Percentiles rank a stretch among this genome's conserved stretches.
Conservation (phyloP, 2,888 invertebrate genomes). For the Cyrtodaria siliqua region DNA sequence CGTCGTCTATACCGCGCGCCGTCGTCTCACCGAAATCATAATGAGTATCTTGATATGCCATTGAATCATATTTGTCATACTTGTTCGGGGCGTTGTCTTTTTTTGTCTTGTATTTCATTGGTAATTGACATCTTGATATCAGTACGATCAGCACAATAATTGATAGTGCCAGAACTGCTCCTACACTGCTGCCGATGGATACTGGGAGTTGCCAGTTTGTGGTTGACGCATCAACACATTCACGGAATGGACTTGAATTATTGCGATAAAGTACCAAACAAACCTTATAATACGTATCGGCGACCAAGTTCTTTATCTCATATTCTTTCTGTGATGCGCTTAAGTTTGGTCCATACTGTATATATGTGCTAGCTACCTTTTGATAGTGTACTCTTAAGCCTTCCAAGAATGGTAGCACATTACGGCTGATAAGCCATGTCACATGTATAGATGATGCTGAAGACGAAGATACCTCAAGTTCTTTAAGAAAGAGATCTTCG, state of each 20-base stretch:
- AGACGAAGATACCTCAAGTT: constrained; percentile 71
- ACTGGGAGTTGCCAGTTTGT: constrained; percentile 82
- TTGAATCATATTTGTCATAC: constrained; percentile 82
- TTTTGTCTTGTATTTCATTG: constrained; percentile 37
- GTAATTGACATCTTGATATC: constrained; percentile 75
- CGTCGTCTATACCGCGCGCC: constrained; percentile 76
- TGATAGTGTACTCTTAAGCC: constrained; percentile 78
- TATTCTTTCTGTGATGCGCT: constrained; percentile 63
- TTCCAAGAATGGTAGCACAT: constrained; percentile 59
- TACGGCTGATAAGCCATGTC: constrained; percentile 67
- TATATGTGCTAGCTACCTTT: constrained; percentile 76
- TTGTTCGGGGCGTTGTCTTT: constrained; percentile 64
- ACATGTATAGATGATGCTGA: constrained; percentile 77
- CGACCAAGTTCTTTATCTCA: constrained; percentile 77
- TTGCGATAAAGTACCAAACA: constrained; percentile 79
- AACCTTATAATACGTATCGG: constrained; percentile 82
- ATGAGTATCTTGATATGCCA: constrained; percentile 76
- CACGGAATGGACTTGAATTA: constrained; percentile 67
- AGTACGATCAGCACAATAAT: constrained; percentile 81
- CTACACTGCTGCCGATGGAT: constrained; percentile 82
- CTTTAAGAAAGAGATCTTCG: constrained; percentile 49
- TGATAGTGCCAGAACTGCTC: constrained; percentile 79
- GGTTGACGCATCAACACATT: constrained; percentile 80
- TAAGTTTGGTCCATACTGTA: constrained; percentile 76
- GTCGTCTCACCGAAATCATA: constrained; percentile 80